Evolutionary conservation across 1,140 invertebrate genomes (phyloP), one percentile per base, ranked within the genome.

Genomic region (Eueides isabella): DNA sequence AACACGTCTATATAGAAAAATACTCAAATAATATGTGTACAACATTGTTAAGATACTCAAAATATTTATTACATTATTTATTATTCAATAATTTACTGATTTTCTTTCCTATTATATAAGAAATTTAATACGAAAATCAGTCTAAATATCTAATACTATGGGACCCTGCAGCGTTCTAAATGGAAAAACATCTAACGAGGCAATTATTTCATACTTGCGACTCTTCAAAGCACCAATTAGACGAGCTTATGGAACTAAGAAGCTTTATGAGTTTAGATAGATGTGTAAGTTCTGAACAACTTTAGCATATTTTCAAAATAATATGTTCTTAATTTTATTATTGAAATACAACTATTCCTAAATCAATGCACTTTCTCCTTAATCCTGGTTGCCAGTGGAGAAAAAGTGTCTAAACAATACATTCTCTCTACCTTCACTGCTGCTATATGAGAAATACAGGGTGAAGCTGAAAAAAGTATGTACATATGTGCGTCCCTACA

Each of bases 201-300:
- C 76, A 71, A 74, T 78, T 63, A 33, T 64, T 63, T 61, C 64
- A 71, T 76, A 63, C 74, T 76, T 72, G 61, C 63, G 31, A 62
- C 66, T 75, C 72, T 61, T 79, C 68, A 79, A 78, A 78, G 81
- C 64, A 72, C 79, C 82, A 85, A 85, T 85, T 85, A 85, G 77
- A 78, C 61, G 61, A 74, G 83, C 81, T 85, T 83, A 83, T 68
- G 71, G 55, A 26, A 26, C 70, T 81, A 83, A 83, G 83, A 80
- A 74, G 81, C 80, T 83, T 82, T 76, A 61, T 68, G 61, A 33
- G 61, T 7, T 12, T 23, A 14, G 19, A 55, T 55, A 55, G 12
- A 55, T 26, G 11, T 26, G 19, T n/a, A 23, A 6, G 26, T 23
- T 7, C 19, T 12, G 48, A 12, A 26, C 26, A 55, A 55, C 0